phyloP scores from a whole-genome alignment of 2,888 invertebrate species.

The Ashinkailepas kermadecensis region DNA sequence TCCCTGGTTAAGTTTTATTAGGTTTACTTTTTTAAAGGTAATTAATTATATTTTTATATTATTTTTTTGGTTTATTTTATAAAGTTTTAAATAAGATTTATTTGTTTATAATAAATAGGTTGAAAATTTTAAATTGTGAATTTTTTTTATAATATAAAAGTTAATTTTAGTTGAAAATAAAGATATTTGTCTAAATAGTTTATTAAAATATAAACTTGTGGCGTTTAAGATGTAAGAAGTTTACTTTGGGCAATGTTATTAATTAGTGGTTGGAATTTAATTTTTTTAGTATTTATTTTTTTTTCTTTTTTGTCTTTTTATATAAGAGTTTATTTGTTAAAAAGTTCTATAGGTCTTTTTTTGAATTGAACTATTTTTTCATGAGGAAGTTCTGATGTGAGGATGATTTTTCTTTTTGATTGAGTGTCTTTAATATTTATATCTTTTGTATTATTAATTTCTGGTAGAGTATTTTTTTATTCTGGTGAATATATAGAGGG shows the following conservation, averaged over 20 bases:
- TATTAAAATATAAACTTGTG: too few species aligned
- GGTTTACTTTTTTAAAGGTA: too few species aligned
- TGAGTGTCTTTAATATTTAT: not conserved
- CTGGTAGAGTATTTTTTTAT: not conserved
- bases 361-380: not conserved
- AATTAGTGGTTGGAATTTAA: not conserved
- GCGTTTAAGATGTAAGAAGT: too few species aligned
- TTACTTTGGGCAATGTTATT: not conserved
- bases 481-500: slow-evolving; percentile 49
- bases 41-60: too few species aligned
- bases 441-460: not conserved
- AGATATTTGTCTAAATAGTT: too few species aligned
- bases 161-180: too few species aligned
- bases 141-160: too few species aligned
- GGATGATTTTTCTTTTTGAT: not conserved
- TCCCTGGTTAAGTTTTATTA: too few species aligned
- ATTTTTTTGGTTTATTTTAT: too few species aligned
- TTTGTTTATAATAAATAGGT: too few species aligned
- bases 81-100: too few species aligned
- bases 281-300: not conserved
- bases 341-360: not conserved
- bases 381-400: not conserved
- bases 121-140: too few species aligned
- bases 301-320: not conserved
- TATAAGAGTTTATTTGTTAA: not conserved